Conservation (phyloP, 2,888 invertebrate species). For the Pyrocoelia pectoralis region DNA sequence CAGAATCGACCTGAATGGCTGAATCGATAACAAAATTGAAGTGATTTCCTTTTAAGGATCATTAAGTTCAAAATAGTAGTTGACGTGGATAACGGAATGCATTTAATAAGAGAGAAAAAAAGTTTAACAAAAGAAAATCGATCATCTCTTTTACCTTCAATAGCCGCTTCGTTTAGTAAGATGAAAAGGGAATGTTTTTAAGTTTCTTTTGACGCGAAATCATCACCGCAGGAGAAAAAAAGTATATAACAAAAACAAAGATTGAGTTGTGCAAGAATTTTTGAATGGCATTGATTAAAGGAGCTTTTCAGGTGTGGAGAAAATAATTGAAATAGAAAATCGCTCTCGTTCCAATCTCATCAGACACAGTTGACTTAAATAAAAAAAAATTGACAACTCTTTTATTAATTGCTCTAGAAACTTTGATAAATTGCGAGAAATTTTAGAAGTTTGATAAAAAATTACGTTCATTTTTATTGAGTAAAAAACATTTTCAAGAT, state of each 20-base stretch:
- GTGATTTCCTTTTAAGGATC: background rate
- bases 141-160: slow-evolving; percentile 6
- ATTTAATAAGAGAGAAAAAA: background rate
- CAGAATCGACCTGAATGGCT: background rate
- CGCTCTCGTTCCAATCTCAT: too few species aligned
- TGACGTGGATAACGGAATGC: background rate
- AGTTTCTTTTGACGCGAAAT: background rate
- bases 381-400: too few species aligned
- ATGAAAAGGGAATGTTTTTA: background rate
- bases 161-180: background rate
- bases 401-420: too few species aligned
- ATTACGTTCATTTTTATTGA: too few species aligned
- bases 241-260: background rate
- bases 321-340: too few species aligned
- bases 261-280: background rate
- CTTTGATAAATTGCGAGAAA: too few species aligned
- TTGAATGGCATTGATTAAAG: background rate
- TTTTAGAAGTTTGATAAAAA: too few species aligned
- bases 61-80: background rate
- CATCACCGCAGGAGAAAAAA: background rate
- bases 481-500: too few species aligned
- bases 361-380: too few species aligned
- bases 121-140: slow-evolving; percentile 12
- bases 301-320: too few species aligned
- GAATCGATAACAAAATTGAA: background rate